Percentiles rank a stretch among this genome's conserved stretches.
These are phyloP conservation scores for Charaxes varanes DNA, from an alignment of 1,140 invertebrate species.

Conservation along the genomic window DNA sequence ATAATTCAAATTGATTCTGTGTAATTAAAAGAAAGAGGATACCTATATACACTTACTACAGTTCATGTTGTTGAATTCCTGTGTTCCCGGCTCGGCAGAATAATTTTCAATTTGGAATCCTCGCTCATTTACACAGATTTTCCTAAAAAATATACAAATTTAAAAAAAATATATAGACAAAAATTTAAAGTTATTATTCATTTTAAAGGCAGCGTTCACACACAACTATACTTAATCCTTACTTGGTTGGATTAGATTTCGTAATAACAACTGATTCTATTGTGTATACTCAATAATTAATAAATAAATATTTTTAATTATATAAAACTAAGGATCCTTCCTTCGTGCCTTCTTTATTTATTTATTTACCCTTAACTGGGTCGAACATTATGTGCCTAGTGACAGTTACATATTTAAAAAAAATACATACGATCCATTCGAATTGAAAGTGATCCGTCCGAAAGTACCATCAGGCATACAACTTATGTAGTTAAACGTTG, in stretches of 20 bases:
- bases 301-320: too few relatives aligned
- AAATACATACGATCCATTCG: constrained; percentile 41
- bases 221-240: too few relatives aligned
- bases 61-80: constrained; percentile 65
- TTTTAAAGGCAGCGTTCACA: too few relatives aligned
- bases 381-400: neutral
- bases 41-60: constrained; percentile 79
- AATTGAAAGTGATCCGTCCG: constrained; percentile 31
- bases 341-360: too few relatives aligned
- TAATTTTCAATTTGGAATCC: constrained; percentile 65
- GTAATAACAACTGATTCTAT: too few relatives aligned
- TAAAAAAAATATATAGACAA: neutral
- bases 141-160: constrained; percentile 59
- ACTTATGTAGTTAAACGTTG: constrained; percentile 33
- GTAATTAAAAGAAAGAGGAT: too few relatives aligned
- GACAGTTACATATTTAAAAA: neutral
- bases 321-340: too few relatives aligned
- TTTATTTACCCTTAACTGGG: too few relatives aligned
- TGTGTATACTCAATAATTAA: too few relatives aligned
- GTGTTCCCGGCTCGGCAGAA: constrained; percentile 34
- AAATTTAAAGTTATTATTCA: too few relatives aligned
- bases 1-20: too few relatives aligned
- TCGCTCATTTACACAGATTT: constrained; percentile 73
- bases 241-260: too few relatives aligned
- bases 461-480: constrained; percentile 76